Base-by-base conservation (phyloP, 2,888 invertebrate genomes). In the Tachina grossa region DNA sequence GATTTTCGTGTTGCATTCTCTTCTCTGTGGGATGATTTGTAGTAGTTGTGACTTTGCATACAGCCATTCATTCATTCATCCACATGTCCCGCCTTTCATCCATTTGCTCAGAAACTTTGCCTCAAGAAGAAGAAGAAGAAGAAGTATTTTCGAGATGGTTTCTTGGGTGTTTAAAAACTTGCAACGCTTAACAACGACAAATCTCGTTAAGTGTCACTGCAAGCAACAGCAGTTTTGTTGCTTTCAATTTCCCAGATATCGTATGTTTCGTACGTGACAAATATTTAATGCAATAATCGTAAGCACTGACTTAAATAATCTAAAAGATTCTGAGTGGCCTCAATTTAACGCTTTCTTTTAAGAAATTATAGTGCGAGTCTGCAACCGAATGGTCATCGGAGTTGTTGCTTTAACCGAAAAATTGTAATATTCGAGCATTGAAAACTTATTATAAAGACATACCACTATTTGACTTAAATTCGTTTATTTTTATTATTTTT, bases 201-300 rank as follows among this genome's bases (percentile, higher is more conserved):
- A 63, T 59, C 78, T 85, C 79, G 82, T 82, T 74, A 82, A 82
- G 78, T 85, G 82, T 66, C 82, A 79, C 68, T 81, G 72, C 74
- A 68, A 57, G 63, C 63, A 69, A 74, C 78, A 77, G 75, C 69
- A 77, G 16, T 81, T 74, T 49, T 68, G 75, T 71, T 75, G 49
- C 22, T 53, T 61, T 75, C 45, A 16, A 13, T 53, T 75, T 43
- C 41, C 22, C n/a, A 53, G 19, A 53, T 8, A 47, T 51, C 6
- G 59, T 51, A n/a, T 61, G 41, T 61, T 16, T 43, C 16, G 31
- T 31, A 5, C 5, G 6, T 31, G 5, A 1, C 31, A 31, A 31
- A 31, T 31, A 31, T 31, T 31, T 31, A 31, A 31, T 31, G 31
- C 5, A 31, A 31, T 31, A 31, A 31, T 31, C 31, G 6, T 31